Conservation (phyloP, 1,140 invertebrate genomes). For the Drosophila sp. region DNA sequence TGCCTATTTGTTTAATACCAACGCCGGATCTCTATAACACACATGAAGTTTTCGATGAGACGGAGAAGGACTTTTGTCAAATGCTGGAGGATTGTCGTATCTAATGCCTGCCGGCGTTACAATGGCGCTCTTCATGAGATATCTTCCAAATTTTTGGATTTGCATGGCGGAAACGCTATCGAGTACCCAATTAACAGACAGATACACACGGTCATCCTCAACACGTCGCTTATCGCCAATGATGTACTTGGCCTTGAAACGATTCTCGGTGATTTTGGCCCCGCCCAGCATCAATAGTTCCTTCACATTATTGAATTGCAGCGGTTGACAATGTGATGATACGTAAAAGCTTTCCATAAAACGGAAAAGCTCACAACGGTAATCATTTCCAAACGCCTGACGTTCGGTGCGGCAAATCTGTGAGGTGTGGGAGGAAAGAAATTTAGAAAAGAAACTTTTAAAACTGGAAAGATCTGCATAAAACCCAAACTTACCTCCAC, state of each 20-base stretch:
- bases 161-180: constrained; percentile 82
- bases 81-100: constrained; percentile 40
- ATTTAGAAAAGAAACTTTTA: constrained; percentile 6
- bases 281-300: constrained; percentile 84
- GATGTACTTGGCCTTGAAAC: constrained; percentile 83
- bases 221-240: constrained; percentile 81
- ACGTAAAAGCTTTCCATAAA: constrained; percentile 84
- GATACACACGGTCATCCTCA: constrained; percentile 70
- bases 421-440: background rate
- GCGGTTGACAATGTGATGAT: constrained; percentile 64
- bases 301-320: constrained; percentile 82
- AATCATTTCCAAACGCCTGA: constrained; percentile 84
- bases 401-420: constrained; percentile 84
- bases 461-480: background rate
- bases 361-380: constrained; percentile 83
- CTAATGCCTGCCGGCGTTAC: constrained; percentile 54
- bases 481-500: constrained; percentile 82
- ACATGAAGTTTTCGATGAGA: constrained; percentile 15
- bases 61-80: background rate
- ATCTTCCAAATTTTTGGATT: constrained; percentile 64
- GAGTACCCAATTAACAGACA: constrained; percentile 84
- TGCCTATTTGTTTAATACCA: constrained; percentile 57
- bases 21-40: constrained; percentile 33
- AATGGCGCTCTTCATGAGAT: constrained; percentile 70
- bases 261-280: constrained; percentile 79